phyloP scores from a whole-genome alignment of 2,888 invertebrate genomes.

The Lapara coniferarum region DNA sequence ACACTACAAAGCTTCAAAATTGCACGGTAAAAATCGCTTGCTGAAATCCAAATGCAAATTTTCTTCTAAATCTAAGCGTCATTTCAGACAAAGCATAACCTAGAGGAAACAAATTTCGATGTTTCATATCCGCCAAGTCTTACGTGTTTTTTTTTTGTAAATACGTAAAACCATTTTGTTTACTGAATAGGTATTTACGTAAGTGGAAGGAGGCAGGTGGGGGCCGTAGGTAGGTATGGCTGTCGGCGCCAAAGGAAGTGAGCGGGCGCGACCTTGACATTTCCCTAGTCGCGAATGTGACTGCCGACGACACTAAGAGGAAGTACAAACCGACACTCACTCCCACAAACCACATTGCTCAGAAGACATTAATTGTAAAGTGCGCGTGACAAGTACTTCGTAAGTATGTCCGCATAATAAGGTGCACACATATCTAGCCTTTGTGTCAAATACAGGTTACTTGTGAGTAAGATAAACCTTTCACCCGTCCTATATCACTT shows the following conservation, averaged over 20 bases:
- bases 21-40: too few relatives aligned
- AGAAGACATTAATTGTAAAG: constrained; percentile 12
- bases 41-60: too few relatives aligned
- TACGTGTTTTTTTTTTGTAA: not conserved
- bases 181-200: constrained; percentile 14
- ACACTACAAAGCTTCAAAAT: too few relatives aligned
- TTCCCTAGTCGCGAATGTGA: constrained; percentile 66
- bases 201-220: constrained; percentile 34
- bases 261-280: constrained; percentile 79
- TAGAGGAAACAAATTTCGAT: too few relatives aligned
- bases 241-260: constrained; percentile 69
- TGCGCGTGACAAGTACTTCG: constrained; percentile 7
- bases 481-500: too few relatives aligned
- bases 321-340: constrained; percentile 52
- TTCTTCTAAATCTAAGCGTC: too few relatives aligned
- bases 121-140: too few relatives aligned
- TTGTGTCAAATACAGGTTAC: too few relatives aligned
- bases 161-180: not conserved
- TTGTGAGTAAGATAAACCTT: too few relatives aligned
- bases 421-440: not conserved
- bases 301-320: constrained; percentile 60
- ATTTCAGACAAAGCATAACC: too few relatives aligned
- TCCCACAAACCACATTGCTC: constrained; percentile 28
- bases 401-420: not conserved
- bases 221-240: constrained; percentile 34